Evolutionary conservation across 1,140 invertebrate species (phyloP).

Genomic region (Tetranychus urticae): DNA sequence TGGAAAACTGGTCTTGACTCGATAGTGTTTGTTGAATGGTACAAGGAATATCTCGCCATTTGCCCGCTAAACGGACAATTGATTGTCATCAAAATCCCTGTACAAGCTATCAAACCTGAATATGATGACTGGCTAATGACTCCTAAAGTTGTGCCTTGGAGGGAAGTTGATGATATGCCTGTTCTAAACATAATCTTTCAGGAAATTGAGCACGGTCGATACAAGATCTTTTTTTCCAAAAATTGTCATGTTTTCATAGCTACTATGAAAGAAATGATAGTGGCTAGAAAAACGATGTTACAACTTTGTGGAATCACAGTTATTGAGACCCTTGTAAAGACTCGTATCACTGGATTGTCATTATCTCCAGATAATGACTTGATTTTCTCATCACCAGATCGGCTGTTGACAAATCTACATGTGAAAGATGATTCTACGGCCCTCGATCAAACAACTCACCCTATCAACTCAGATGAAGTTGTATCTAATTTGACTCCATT

Average conservation of each 20-base stretch:
- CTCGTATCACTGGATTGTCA: too few species aligned
- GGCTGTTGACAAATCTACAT: background rate
- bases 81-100: background rate
- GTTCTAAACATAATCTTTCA: background rate
- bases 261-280: background rate
- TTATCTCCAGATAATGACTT: too few species aligned
- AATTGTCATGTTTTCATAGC: background rate
- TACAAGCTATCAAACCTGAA: background rate
- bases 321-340: too few species aligned
- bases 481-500: background rate
- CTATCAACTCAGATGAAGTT: background rate
- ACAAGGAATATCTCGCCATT: background rate
- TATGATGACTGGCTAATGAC: background rate
- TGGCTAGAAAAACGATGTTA: background rate
- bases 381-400: background rate
- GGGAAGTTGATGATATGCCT: background rate
- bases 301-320: too few species aligned
- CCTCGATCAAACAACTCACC: background rate
- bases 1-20: background rate
- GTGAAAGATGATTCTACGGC: background rate
- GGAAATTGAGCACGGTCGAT: background rate
- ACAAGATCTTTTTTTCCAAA: background rate
- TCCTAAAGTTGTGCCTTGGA: background rate
- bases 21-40: background rate
- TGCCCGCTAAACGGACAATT: background rate